These are phyloP conservation scores for Nowickia ferox DNA, from an alignment of 2,888 invertebrate species.

Conservation along the genomic window DNA sequence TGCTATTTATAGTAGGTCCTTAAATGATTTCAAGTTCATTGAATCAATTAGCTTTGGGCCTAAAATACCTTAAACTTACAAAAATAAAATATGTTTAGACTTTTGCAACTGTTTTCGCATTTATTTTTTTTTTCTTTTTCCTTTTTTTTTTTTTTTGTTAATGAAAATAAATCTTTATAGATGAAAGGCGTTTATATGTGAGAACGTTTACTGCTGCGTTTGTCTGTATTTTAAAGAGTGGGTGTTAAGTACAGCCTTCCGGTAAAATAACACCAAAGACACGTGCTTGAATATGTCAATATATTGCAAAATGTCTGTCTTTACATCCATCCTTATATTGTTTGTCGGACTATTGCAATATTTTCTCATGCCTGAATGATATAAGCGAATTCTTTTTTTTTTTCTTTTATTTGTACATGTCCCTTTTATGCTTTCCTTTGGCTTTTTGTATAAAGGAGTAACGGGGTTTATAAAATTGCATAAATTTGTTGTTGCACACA, in stretches of 20 bases:
- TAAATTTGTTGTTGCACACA: conserved; percentile 30
- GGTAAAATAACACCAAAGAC: conserved; percentile 73
- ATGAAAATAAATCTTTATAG: conserved; percentile 38
- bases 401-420: not conserved
- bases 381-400: not conserved
- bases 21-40: not conserved
- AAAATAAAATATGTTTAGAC: not conserved
- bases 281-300: conserved; percentile 67
- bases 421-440: not conserved
- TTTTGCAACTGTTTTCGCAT: conserved; percentile 5
- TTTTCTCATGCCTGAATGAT: conserved; percentile 16
- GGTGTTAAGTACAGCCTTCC: conserved; percentile 67
- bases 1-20: not conserved
- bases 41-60: not conserved
- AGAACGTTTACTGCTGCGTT: conserved; percentile 45
- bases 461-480: conserved; percentile 28
- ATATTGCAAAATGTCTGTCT: conserved; percentile 43
- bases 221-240: conserved; percentile 35
- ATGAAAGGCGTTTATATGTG: not conserved
- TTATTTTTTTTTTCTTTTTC: not conserved
- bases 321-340: conserved; percentile 23
- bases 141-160: not conserved
- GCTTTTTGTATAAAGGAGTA: conserved; percentile 6
- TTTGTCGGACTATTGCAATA: conserved; percentile 4
- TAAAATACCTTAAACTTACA: not conserved